Base-by-base conservation (phyloP, 2,888 invertebrate species). In the Glyphotaelius pellucidus region DNA sequence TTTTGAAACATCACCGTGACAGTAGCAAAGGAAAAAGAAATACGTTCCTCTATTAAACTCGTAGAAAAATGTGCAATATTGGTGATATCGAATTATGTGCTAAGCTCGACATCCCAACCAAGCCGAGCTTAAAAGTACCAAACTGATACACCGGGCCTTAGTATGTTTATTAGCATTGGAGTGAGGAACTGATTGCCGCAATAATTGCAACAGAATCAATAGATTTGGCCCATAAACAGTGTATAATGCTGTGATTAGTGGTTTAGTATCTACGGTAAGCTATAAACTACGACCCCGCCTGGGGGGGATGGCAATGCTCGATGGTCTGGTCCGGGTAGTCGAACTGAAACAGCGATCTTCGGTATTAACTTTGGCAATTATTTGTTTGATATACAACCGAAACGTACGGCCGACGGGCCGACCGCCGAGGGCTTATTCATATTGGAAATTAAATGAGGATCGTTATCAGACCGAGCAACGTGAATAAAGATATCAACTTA, bases 381-480 rank as follows among this genome's bases (percentile, higher is more conserved):
- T 81, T 90, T 84, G 90, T 47, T 80, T 67, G 90, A 84, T 90
- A 90, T 90, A 90, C 90, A 90, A 47, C 81, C 90, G 42, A 31
- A 81, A 90, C 81, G 90, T 90, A 90, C 88, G 88, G 30, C 35
- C 88, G 79, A 79, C 88, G 80, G 88, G 30, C 35, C 88, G 79
- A 79, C 88, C 88, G 80, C 90, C 90, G 90, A 81, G 47, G 90
- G 47, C 80, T 42, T 89, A 31, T 81, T 90, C 81, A 42, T 30
- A 90, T 90, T 42, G 87, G 87, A 79, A 88, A 67, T 35, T 88
- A 88, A 88, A 88, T 79, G 89, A 89, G 80, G 90, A 80, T 90
- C 90, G 42, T 80, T 90, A 90, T 90, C 90, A 47, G 90, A 47
- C 38, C 81, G 81, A 19, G 42, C 81, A 47, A 81, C 90, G 90